Percentiles rank a stretch among this genome's conserved stretches.
Conservation (phyloP, 2,888 invertebrate species). For the Temnothorax unifasciatus region DNA sequence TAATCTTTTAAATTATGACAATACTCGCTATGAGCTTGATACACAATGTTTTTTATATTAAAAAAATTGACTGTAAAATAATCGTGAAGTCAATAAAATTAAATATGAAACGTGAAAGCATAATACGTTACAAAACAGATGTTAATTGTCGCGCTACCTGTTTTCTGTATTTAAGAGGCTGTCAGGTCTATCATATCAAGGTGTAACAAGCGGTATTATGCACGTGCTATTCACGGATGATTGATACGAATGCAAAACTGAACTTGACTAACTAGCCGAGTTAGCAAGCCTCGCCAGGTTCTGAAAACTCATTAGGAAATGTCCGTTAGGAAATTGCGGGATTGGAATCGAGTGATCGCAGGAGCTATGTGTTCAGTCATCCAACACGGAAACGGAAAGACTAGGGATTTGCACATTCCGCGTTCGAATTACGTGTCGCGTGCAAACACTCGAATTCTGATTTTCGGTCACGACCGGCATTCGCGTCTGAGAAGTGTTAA, state of each 20-base stretch:
- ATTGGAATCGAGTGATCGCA: slow-evolving; percentile 8
- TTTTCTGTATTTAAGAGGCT: not conserved
- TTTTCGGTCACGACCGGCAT: not conserved
- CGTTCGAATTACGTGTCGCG: slow-evolving; percentile 31
- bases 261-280: slow-evolving; percentile 14
- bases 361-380: slow-evolving; percentile 19
- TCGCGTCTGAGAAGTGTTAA: not conserved
- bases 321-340: slow-evolving; percentile 45
- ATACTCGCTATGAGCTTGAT: no score
- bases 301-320: slow-evolving; percentile 52
- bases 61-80: no score
- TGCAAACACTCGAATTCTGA: slow-evolving; percentile 22
- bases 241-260: slow-evolving; percentile 14
- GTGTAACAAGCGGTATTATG: not conserved
- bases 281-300: not conserved
- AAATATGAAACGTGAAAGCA: not conserved
- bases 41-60: no score
- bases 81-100: not conserved
- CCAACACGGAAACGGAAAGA: slow-evolving; percentile 37
- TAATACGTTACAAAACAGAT: not conserved
- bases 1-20: no score
- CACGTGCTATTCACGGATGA: not conserved
- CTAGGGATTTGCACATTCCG: slow-evolving; percentile 8
- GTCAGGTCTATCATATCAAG: not conserved
- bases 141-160: not conserved